phyloP scores from a whole-genome alignment of 2,797 vertebrate genomes.

The Rhinogobio ventralis region DNA sequence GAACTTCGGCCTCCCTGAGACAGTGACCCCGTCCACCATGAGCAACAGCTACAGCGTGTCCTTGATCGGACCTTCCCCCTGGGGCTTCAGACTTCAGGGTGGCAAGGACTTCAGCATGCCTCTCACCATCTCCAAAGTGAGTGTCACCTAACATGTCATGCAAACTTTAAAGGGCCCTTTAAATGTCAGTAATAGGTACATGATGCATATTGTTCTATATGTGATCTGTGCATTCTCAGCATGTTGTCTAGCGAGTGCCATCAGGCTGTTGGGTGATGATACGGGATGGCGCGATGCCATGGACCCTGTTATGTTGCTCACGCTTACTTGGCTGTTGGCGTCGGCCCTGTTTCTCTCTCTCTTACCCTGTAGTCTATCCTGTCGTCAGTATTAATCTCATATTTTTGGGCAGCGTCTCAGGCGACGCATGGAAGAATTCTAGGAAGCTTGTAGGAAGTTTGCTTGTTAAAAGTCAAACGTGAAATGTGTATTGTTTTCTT shows the following conservation, averaged over 20 bases:
- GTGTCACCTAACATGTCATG: constrained; percentile 57
- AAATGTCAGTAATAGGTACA: constrained; percentile 38
- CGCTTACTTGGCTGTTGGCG: not conserved
- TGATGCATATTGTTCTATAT: constrained; percentile 28
- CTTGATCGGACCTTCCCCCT: constrained; percentile 91
- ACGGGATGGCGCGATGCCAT: not conserved
- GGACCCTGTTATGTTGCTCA: constrained; percentile 20
- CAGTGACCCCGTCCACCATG: constrained; percentile 73
- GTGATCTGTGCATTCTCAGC: not conserved
- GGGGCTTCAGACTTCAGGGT: constrained; percentile 98
- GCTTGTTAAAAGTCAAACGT: no score
- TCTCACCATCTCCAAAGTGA: constrained; percentile 95
- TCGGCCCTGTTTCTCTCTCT: not conserved
- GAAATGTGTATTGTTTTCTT: no score
- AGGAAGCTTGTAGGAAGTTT: no score
- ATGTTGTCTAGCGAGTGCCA: not conserved
- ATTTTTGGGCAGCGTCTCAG: constrained; percentile 21
- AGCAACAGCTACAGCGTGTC: constrained; percentile 94
- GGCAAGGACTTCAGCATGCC: constrained; percentile 99
- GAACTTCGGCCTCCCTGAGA: not conserved
- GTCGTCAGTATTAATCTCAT: constrained; percentile 37
- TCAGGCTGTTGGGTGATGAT: constrained; percentile 39
- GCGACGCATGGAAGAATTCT: not conserved
- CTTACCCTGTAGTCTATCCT: constrained; percentile 31
- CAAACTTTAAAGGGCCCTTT: not conserved